Base-by-base conservation (phyloP, 2,888 invertebrate genomes). In the Andrena dorsata region DNA sequence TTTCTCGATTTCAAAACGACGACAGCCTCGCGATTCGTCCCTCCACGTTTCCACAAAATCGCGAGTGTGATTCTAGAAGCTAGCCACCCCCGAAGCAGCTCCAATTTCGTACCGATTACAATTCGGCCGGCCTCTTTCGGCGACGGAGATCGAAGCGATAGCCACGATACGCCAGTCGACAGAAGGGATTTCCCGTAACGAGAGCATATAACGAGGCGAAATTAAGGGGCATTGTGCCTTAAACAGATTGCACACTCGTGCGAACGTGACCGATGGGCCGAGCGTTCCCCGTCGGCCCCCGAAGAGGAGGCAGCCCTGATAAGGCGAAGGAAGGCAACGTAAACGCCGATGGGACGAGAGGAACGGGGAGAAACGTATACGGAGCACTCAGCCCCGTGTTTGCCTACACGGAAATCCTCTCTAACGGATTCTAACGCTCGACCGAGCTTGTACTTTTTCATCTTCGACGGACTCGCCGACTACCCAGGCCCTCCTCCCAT, bases 401-500 rank as follows among this genome's bases (percentile, higher is more conserved):
- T 94, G 92, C 93, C 90, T 93, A 94, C 93, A 94, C 93, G 93
- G 91, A 94, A 94, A 94, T 94, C 93, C 93, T 94, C 93, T 94
- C 92, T 92, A 92, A 91, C 92, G 92, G 92, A 93, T 93, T 93
- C 92, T 92, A 90, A 89, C 92, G 92, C 91, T 91, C 90, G 90
- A 90, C 82, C 89, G 86, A 88, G 84, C 88, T 88, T 87, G 88
- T 90, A 87, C 91, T 90, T 91, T 91, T 91, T 90, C 90, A 89
- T 90, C 89, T 88, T 86, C 85, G 85, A 56, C 71, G 81, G 69
- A 73, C 86, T 4, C 81, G 72, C 68, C 76, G 80, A 79, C 73
- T 47, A 56, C 79, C 76, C 78, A 74, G 77, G 64, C 61, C 77
- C 41, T 53, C 64, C 56, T 73, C 35, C 53, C 61, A 2, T 35